phyloP scores from a whole-genome alignment of 2,797 vertebrate species.

The Crypturellus tataupa region DNA sequence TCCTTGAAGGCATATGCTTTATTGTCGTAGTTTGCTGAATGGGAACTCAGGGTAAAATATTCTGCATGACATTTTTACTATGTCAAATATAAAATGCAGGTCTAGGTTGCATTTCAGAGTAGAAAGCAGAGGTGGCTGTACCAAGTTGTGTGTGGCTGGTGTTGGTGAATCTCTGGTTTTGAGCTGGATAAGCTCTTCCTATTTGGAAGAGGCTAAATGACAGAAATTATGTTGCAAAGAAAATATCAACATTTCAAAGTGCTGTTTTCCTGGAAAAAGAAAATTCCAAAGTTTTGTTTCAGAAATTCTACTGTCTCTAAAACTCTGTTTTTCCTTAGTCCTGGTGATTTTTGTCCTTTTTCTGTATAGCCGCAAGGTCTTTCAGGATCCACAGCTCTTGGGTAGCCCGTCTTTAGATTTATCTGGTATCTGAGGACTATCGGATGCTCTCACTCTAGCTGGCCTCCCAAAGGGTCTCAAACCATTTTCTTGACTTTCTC shows the following conservation, averaged over 20 bases:
- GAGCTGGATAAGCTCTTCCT: neutral
- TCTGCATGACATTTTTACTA: neutral
- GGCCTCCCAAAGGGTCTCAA: too few relatives aligned
- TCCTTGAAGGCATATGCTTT: neutral
- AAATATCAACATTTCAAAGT: neutral
- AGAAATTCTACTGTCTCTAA: neutral
- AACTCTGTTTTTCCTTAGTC: neutral
- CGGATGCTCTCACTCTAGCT: neutral
- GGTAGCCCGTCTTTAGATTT: neutral
- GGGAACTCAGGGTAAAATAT: neutral
- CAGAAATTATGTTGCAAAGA: neutral
- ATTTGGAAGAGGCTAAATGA: neutral
- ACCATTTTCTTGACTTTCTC: too few relatives aligned
- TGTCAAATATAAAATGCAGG: accelerated
- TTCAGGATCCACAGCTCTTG: neutral
- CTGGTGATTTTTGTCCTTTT: neutral
- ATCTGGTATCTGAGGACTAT: neutral
- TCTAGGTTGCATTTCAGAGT: too few relatives aligned
- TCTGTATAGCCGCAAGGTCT: accelerated
- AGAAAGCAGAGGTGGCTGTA: neutral
- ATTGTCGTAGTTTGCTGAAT: neutral
- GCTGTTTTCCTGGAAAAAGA: neutral
- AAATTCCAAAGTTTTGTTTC: neutral
- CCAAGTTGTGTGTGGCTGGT: neutral
- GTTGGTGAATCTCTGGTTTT: neutral